Base-by-base conservation (phyloP, 2,888 invertebrate species). In the Aphodius sticticus region DNA sequence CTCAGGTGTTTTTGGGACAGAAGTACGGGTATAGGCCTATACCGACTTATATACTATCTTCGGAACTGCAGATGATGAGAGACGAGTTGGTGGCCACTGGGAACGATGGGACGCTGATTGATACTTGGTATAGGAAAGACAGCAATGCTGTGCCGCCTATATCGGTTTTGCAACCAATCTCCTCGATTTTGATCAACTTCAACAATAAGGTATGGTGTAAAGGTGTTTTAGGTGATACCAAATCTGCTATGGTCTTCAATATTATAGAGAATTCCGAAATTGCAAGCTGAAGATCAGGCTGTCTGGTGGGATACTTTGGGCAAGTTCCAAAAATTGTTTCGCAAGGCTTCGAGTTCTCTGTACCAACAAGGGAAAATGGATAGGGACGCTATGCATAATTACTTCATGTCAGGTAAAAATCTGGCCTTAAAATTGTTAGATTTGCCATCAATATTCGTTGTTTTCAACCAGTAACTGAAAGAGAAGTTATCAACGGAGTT, bases 11-110 rank as follows among this genome's bases (percentile, higher is more conserved):
- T 87, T 91, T 99, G 16, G 99, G 99, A 0, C 99, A 99, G 90
- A 99, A 99, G 89, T 99, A 99, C 89, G 99, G 99, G 16, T 99
- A 99, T 89, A 93, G 99, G 14, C 99, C 99, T 0, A 97, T 99
- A 83, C 99, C 99, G 0, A 98, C 98, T 0, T 97, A 97, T 87
- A 97, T 99, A 80, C 90, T 97, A 0, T 97, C 97, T 37, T 96
- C 96, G 0, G 98, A 99, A 87, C 92, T 99, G 77, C 96, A 96
- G 86, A 90, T 97, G 92, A 90, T 99, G 15, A 91, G 97, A 76
- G 96, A 96, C 80, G 97, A 97, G 85, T 90, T 98, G 38, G 94
- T 94, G 0, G 94, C 95, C 37, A 94, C 96, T 84, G 95, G 96
- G 0, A 94, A 94, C 14, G 97, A 97, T 84, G 95, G 95, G 0